phyloP scores from a whole-genome alignment of 2,888 invertebrate genomes.

The Tetropium fuscum region DNA sequence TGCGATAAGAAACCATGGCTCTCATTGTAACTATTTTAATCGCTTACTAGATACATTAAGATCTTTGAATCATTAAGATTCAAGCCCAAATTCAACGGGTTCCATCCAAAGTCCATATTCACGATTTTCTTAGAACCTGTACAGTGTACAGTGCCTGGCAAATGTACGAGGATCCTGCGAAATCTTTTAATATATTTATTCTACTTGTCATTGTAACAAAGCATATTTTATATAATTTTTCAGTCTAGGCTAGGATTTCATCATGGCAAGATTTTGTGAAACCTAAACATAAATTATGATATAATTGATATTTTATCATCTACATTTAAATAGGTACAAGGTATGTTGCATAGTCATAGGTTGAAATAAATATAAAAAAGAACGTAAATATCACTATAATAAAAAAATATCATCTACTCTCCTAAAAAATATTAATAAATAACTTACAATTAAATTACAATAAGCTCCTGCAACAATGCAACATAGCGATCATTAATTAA shows the following conservation, averaged over 20 bases:
- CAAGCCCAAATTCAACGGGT: too few species aligned
- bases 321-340: slow-evolving; percentile 34
- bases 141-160: neutral
- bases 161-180: slow-evolving; percentile 26
- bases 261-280: slow-evolving; percentile 65
- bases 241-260: slow-evolving; percentile 65
- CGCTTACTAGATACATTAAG: too few species aligned
- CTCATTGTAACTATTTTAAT: too few species aligned
- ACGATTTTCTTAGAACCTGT: too few species aligned
- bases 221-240: slow-evolving; percentile 56
- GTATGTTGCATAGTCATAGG: slow-evolving; percentile 48
- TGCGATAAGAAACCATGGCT: too few species aligned
- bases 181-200: slow-evolving; percentile 48
- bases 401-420: slow-evolving; percentile 23
- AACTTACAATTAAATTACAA: slow-evolving; percentile 29
- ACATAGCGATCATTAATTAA: slow-evolving; percentile 36
- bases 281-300: slow-evolving; percentile 57
- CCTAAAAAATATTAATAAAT: slow-evolving; percentile 34
- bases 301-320: slow-evolving; percentile 59
- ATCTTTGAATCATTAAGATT: too few species aligned
- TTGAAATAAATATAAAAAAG: slow-evolving; percentile 24
- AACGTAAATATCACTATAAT: slow-evolving; percentile 34
- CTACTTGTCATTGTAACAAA: slow-evolving; percentile 59
- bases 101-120: too few species aligned
- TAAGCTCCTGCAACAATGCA: slow-evolving; percentile 45